A percentile compares a stretch with the other conserved stretches of the same genome.
These are phyloP conservation scores for Burhinus bistriatus DNA, from an alignment of 2,113 vertebrate species.

Conservation along the genomic window DNA sequence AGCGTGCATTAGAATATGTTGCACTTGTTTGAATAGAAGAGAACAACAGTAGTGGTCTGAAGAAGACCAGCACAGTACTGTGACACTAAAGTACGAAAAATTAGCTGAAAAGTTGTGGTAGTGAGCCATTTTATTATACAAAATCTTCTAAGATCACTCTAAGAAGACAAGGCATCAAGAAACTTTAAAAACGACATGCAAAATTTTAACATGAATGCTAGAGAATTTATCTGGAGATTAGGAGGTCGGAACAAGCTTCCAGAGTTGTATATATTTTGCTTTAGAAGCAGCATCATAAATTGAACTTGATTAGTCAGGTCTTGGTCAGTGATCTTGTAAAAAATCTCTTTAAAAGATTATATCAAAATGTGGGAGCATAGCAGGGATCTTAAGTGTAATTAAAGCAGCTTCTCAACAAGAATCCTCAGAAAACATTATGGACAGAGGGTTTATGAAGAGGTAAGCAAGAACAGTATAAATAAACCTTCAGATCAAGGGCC, in stretches of 20 bases:
- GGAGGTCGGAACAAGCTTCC: neutral
- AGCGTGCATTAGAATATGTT: neutral
- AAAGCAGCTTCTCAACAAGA: neutral
- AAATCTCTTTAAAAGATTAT: neutral
- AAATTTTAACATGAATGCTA: neutral
- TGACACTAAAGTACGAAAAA: neutral
- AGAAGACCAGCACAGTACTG: neutral
- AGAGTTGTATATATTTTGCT: neutral
- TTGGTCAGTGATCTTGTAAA: neutral
- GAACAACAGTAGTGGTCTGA: neutral
- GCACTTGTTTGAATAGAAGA: neutral
- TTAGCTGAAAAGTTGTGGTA: neutral
- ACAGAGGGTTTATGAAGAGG: neutral
- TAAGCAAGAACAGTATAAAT: neutral
- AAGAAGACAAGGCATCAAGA: neutral
- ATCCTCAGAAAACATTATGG: neutral
- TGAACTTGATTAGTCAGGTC: neutral
- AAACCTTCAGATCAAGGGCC: neutral
- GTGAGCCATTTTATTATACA: neutral
- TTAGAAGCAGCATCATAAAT: neutral
- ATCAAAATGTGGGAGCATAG: neutral
- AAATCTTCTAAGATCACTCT: neutral
- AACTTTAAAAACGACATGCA: neutral
- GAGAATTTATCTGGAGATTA: neutral
- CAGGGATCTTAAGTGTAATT: neutral